phyloP scores from a whole-genome alignment of 2,888 invertebrate species.

The Epistrophe eligans region DNA sequence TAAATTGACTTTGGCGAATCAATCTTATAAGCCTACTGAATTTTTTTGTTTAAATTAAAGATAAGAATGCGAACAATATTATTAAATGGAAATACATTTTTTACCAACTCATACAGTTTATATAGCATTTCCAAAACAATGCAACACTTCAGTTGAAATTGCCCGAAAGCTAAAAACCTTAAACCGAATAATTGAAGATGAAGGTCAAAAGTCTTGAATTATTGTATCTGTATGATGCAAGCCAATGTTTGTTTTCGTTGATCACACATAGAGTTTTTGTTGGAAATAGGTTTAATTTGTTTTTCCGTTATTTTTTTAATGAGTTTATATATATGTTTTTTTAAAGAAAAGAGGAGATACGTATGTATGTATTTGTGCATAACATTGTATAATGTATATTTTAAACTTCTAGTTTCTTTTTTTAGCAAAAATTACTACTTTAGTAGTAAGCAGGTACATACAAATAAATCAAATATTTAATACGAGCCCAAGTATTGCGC shows the following conservation, averaged over 20 bases:
- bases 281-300: neutral
- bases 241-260: conserved; percentile 16
- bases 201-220: neutral
- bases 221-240: conserved; percentile 17
- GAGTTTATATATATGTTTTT: neutral
- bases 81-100: conserved; percentile 6
- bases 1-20: conserved; percentile 32
- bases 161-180: conserved; percentile 13
- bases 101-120: conserved; percentile 10
- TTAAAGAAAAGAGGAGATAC: no score
- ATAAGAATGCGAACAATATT: conserved; percentile 16
- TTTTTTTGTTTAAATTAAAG: neutral
- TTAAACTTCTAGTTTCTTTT: no score
- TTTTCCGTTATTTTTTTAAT: conserved; percentile 1
- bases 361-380: no score
- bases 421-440: no score
- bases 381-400: no score
- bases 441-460: no score
- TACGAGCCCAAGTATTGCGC: no score
- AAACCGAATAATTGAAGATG: conserved; percentile 17
- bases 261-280: neutral
- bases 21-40: conserved; percentile 14
- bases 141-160: conserved; percentile 16
- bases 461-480: no score
- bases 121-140: conserved; percentile 8